A percentile compares a stretch with the other conserved stretches of the same genome.
phyloP scores from a whole-genome alignment of 2,888 invertebrate species.

The Mesorhabditis spiculigera region DNA sequence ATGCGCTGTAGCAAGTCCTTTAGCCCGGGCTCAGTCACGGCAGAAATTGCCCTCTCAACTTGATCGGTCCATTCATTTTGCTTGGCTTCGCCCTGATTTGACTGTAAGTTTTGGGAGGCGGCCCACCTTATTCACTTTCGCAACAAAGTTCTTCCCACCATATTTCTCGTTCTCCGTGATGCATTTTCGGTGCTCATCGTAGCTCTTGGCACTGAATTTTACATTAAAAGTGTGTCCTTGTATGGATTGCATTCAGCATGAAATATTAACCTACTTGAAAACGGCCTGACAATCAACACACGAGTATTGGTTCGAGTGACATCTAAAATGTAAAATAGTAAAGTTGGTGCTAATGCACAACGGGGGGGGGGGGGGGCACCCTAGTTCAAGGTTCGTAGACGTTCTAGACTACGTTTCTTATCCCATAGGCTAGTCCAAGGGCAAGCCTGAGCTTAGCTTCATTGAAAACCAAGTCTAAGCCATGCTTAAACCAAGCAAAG shows the following conservation, averaged over 20 bases:
- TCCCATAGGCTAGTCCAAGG: no score
- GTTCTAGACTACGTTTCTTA: no score
- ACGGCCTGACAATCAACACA: constrained; percentile 92
- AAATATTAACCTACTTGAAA: constrained; percentile 63
- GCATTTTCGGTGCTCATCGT: constrained; percentile 78
- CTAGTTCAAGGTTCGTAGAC: no score
- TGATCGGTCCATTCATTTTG: constrained; percentile 62
- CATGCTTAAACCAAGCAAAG: no score
- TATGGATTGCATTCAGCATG: no score
- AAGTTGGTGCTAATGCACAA: no score
- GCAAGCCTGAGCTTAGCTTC: no score
- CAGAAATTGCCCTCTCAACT: constrained; percentile 51
- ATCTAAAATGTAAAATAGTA: constrained; percentile 60
- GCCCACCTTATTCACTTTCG: constrained; percentile 56
- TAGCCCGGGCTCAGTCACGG: constrained; percentile 36
- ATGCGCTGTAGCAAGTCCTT: constrained; percentile 41
- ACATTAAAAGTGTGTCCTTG: neutral
- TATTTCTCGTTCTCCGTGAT: constrained; percentile 82
- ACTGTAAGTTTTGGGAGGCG: no score
- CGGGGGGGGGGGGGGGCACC: no score
- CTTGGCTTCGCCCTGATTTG: constrained; percentile 60
- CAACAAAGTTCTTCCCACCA: constrained; percentile 65
- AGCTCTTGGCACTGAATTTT: constrained; percentile 74
- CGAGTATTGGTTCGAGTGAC: constrained; percentile 72
- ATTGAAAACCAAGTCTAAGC: no score